Base-by-base conservation (phyloP, 1,140 invertebrate genomes). In the Druon quercuslanigerum region DNA sequence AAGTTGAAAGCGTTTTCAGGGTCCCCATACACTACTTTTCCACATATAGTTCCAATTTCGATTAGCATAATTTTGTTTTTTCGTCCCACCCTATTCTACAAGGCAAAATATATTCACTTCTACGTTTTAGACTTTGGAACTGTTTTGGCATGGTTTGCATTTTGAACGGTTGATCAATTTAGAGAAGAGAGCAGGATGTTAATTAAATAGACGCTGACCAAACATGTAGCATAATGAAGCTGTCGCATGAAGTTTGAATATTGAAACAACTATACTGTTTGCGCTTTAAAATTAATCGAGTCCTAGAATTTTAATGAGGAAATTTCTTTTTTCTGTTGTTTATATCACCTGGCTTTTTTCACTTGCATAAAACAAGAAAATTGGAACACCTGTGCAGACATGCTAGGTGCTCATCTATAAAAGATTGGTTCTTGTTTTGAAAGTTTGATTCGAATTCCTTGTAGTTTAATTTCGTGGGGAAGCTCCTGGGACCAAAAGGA, bases 381-480 rank as follows among this genome's bases (percentile, higher is more conserved):
- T 11, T 46, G 40, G 40, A 9, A 46, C 9, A 25, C 2, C 25
- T 25, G 19, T 57, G 19, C 25, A 20, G 19, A 57, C 12, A 57
- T 25, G 56, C 56, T 25, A 5, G 19, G 3, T 13, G 19, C 12
- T 33, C 17, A 33, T 25, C 19, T 57, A 25, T 57, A 57, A 57
- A 57, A 20, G 57, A 66, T 66, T 33, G 40, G 25, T 40, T 66
- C 82, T 92, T 92, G 54, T 80, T 76, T 19, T 71, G 50, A 71
- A 76, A 79, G 74, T 77, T 79, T 82, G 75, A 80, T 75, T 77
- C 57, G 73, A 79, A 46, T 72, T 71, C 73, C 56, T 74, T 76
- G 56, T 89, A 97, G 96, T 98, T 98, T 87, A 98, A 98, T 90
- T 99, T 98, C 92, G 96, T 98, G 81, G 97, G 97, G 25, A 98